phyloP scores from a whole-genome alignment of 2,797 vertebrate species.

The Taeniopygia guttata region DNA sequence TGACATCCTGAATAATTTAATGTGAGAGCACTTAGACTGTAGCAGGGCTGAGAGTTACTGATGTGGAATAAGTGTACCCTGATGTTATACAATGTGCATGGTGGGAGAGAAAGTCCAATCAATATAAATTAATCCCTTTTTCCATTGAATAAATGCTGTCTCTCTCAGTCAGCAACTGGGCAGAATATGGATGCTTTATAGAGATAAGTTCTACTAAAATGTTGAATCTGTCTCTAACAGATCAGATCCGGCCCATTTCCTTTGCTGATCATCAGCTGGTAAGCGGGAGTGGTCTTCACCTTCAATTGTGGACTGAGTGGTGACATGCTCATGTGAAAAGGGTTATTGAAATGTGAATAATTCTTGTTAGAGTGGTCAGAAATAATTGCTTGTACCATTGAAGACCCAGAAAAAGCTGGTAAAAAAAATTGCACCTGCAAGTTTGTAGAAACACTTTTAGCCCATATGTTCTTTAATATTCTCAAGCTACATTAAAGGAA shows the following conservation, averaged over 20 bases:
- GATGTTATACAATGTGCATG: neutral
- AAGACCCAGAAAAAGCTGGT: neutral
- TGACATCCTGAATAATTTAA: slow-evolving; percentile 58
- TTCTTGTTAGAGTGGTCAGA: neutral
- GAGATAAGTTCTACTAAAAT: neutral
- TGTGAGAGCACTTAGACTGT: slow-evolving; percentile 6
- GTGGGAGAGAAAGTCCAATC: neutral
- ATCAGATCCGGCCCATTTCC: neutral
- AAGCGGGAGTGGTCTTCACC: neutral
- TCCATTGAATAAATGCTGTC: neutral
- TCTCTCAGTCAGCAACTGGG: neutral
- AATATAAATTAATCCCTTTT: slow-evolving; percentile 28
- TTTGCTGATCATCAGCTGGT: neutral
- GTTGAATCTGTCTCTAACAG: neutral
- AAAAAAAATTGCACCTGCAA: neutral
- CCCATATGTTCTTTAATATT: neutral
- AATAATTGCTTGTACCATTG: neutral
- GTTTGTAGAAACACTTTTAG: neutral
- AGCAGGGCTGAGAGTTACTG: slow-evolving; percentile 2
- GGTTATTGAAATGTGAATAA: neutral
- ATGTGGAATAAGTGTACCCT: slow-evolving; percentile 19
- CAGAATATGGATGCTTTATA: neutral
- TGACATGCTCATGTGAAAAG: neutral
- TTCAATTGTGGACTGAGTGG: fast-evolving
- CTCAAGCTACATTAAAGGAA: neutral